Evolutionary conservation across 2,888 invertebrate genomes (phyloP), one percentile per base, ranked within the genome.

Genomic region (Sphaerophoria taeniata): DNA sequence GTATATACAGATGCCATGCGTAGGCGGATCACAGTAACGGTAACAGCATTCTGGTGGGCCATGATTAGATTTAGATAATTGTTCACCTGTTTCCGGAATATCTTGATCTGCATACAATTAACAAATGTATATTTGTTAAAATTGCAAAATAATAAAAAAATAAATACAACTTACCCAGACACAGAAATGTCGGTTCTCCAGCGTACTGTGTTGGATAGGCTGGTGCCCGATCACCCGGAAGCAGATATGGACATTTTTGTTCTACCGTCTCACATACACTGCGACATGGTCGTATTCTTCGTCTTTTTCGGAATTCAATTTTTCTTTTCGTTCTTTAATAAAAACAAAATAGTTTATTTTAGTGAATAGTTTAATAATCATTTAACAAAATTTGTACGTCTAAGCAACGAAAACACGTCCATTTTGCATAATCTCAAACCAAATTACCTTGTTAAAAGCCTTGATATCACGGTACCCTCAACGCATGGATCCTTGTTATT

Each of bases 111-210:
- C 11, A 43, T 43, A n/a, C n/a, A n/a, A n/a, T n/a, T n/a, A n/a
- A n/a, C n/a, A n/a, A n/a, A n/a, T n/a, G n/a, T n/a, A n/a, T n/a
- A 43, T 43, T 2, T 45, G 49, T 39, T 0, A 24, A 24, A 71
- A 61, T 2, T 34, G 45, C 72, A 34, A 70, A 53, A 34, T 53
- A 39, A 63, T 73, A 78, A n/a, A 56, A 12, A 12, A 45, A 73
- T 39, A 69, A 61, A 58, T 60, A n/a, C n/a, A n/a, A n/a, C 92
- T 93, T 93, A 98, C 98, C 98, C 93, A 96, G 95, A 94, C 98
- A 98, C 93, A 97, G 95, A 94, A 98, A 98, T 91, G 97, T 97
- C 90, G 98, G 97, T 93, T 98, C 98, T 91, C 98, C 98, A 91
- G 97, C 98, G 93, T 98, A 97, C 93, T 97, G 97, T 89, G 97